Percentiles rank a stretch among this genome's conserved stretches.
Evolutionary conservation across 2,888 invertebrate genomes (phyloP).

Genomic region (Steinernema hermaphroditum): DNA sequence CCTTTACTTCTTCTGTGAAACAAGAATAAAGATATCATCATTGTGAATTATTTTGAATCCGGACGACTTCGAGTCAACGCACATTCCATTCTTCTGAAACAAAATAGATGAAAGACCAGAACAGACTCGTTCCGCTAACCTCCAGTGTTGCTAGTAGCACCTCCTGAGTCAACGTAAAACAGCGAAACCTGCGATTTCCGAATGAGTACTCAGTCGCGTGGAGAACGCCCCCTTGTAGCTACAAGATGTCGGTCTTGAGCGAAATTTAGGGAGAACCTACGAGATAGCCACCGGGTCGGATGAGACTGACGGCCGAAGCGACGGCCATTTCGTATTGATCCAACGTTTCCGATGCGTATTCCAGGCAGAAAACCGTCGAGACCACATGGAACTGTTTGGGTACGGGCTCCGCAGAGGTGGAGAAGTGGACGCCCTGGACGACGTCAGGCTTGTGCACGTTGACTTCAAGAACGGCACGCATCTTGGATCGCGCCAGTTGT

Average conservation of each 20-base stretch:
- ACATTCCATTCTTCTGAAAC: slow-evolving; percentile 57
- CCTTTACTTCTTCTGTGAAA: slow-evolving; percentile 54
- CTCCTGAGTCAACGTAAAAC: slow-evolving; percentile 53
- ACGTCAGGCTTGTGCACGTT: slow-evolving; percentile 60
- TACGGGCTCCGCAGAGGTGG: slow-evolving; percentile 39
- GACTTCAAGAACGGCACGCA: slow-evolving; percentile 60
- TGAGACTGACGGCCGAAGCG: slow-evolving; percentile 52
- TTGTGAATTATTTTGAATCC: slow-evolving; percentile 60
- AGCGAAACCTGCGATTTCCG: slow-evolving; percentile 58
- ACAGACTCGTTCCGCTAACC: slow-evolving; percentile 44
- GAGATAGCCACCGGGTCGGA: slow-evolving; percentile 62
- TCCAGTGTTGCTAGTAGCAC: slow-evolving; percentile 54
- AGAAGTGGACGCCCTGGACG: slow-evolving; percentile 54
- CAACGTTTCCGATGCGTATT: slow-evolving; percentile 58
- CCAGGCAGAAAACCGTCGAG: slow-evolving; percentile 63
- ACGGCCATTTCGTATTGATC: slow-evolving; percentile 52
- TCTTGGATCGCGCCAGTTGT: slow-evolving; percentile 52
- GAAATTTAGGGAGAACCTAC: slow-evolving; percentile 36
- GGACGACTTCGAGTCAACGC: slow-evolving; percentile 40
- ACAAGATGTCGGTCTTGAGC: not conserved
- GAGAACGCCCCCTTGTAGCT: slow-evolving; percentile 64
- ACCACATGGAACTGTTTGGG: slow-evolving; percentile 64
- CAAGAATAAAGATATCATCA: slow-evolving; percentile 62
- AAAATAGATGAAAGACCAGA: no score
- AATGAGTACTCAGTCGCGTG: slow-evolving; percentile 61